Percentiles rank a stretch among this genome's conserved stretches.
Evolutionary conservation across 35 echinoderm and acorn worm species (phyloP).

Genomic region (Hemicentrotus pulcherrimus): DNA sequence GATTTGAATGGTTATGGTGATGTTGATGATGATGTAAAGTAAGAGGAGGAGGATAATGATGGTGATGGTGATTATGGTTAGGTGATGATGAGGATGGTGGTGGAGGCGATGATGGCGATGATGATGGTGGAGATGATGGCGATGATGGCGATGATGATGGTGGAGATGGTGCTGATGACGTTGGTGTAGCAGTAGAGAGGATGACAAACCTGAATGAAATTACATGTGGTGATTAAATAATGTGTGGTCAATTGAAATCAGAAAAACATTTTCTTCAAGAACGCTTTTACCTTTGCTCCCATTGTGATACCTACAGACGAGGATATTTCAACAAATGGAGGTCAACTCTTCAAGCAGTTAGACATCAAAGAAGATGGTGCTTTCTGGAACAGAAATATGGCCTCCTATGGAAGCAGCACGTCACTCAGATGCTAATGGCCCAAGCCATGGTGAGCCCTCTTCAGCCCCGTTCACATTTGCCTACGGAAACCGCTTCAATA

Average conservation of each 20-base stretch:
- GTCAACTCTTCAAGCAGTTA: not conserved
- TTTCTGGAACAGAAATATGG: slow-evolving; percentile 24
- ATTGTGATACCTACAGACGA: not conserved
- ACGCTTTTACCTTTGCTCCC: not conserved
- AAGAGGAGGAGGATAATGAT: not conserved
- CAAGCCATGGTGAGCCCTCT: slow-evolving; percentile 22
- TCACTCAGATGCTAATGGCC: slow-evolving; percentile 39
- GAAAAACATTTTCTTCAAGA: not conserved
- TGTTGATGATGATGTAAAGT: not conserved
- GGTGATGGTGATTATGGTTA: too few species aligned
- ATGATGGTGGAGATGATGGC: not conserved
- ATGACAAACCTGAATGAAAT: not conserved
- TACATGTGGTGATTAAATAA: not conserved
- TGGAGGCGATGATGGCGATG: not conserved
- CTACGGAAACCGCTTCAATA: too few species aligned
- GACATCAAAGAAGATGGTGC: not conserved
- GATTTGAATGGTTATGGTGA: not conserved
- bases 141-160: not conserved
- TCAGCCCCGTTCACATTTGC: too few species aligned
- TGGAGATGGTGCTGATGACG: not conserved
- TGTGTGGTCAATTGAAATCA: not conserved
- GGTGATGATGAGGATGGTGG: too few species aligned
- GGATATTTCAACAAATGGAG: slow-evolving; percentile 20
- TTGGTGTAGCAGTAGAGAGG: not conserved
- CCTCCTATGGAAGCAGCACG: slow-evolving; percentile 31